Base-by-base conservation (phyloP, 2,888 invertebrate species). In the Bhutanitis thaidina region DNA sequence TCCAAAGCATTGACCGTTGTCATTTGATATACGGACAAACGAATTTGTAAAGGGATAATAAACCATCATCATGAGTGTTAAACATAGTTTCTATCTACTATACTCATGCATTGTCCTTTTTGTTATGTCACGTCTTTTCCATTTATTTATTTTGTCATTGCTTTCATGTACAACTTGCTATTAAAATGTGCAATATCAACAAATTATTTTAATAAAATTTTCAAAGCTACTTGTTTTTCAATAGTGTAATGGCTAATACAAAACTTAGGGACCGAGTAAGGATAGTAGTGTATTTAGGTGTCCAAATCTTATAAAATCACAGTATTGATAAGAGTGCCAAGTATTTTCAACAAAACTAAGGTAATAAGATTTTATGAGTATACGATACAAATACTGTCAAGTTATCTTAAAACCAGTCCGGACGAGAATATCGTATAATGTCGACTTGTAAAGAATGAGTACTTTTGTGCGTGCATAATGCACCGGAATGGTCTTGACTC, bases 141-240 rank as follows among this genome's bases (percentile, higher is more conserved):
- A 15, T 40, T 35, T 12, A 34, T 43, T 12, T 20, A 20, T 20
- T 20, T 20, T 5, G 20, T 20, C 20, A 20, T 20, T 5, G 49
- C 41, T 29, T 40, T 35, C n/a, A 34, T 43, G 12, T 34, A 25
- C n/a, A n/a, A 30, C 20, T 46, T 46, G 34, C 27, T 27, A 27
- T 8, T 1, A 20, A 20, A 20, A 20, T 3, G 2, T 5, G 2
- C 20, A 20, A 20, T 5, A 2, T 20, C 20, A 2, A 20, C 3
- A 3, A 20, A n/a, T n/a, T n/a, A n/a, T n/a, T n/a, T n/a, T n/a
- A n/a, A n/a, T n/a, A n/a, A n/a, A n/a, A n/a, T n/a, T n/a, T n/a
- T n/a, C n/a, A n/a, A n/a, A n/a, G n/a, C n/a, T n/a, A n/a, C n/a
- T n/a, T n/a, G n/a, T n/a, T n/a, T n/a, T n/a, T n/a, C n/a, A n/a